Percentiles rank a stretch among this genome's conserved stretches.
Evolutionary conservation across 2,113 vertebrate species (phyloP).

Genomic region (Phyllopteryx taeniolatus): DNA sequence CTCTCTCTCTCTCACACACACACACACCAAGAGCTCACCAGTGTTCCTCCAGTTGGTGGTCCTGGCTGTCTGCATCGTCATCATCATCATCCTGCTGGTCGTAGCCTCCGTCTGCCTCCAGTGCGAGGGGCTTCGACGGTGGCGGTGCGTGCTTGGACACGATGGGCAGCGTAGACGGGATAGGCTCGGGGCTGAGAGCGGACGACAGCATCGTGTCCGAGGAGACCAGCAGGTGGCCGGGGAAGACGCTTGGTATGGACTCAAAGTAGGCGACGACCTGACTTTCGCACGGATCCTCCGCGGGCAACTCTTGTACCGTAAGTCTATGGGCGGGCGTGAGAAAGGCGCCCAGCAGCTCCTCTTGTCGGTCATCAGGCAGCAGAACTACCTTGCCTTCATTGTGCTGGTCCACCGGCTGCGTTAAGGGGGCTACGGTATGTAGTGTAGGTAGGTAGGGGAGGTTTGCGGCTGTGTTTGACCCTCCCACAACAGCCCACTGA

Average conservation of each 20-base stretch:
- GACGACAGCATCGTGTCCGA: constrained; percentile 70
- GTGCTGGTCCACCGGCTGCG: constrained; percentile 36
- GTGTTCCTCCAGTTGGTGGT: constrained; percentile 67
- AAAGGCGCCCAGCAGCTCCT: constrained; percentile 38
- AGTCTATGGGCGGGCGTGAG: constrained; percentile 30
- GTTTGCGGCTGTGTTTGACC: background rate
- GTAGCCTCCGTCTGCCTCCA: constrained; percentile 38
- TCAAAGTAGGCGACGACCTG: constrained; percentile 73
- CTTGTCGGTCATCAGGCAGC: constrained; percentile 40
- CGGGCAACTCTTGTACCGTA: background rate
- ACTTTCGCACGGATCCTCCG: constrained; percentile 34
- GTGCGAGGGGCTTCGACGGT: constrained; percentile 23
- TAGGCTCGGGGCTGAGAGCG: constrained; percentile 64
- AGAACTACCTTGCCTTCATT: constrained; percentile 36
- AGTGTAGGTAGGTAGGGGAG: constrained; percentile 28
- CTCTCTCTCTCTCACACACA: background rate
- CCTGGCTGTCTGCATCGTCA: constrained; percentile 22
- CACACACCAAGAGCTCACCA: constrained; percentile 46
- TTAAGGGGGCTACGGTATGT: constrained; percentile 37
- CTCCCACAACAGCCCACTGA: background rate
- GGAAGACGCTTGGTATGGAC: constrained; percentile 58
- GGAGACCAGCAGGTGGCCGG: constrained; percentile 29
- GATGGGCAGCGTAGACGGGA: constrained; percentile 74
- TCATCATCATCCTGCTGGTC: constrained; percentile 22
- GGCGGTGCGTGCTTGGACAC: constrained; percentile 61